Conservation (phyloP, 2,113 vertebrate genomes). For the Riparia riparia region DNA sequence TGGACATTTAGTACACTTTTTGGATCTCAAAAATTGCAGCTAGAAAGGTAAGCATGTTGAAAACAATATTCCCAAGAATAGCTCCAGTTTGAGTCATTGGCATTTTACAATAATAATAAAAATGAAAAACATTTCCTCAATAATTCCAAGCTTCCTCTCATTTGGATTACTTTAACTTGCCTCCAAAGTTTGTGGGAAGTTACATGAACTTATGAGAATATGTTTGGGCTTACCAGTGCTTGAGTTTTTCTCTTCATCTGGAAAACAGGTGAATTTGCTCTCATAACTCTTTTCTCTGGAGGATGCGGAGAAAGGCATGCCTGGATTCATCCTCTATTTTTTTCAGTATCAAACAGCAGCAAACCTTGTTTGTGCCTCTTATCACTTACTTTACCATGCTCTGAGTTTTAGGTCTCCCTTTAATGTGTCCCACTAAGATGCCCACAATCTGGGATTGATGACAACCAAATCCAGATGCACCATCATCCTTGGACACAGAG, state of each 20-base stretch:
- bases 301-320: not conserved
- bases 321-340: not conserved
- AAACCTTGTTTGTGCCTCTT: not conserved
- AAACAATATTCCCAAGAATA: not conserved
- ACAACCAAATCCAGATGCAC: not conserved
- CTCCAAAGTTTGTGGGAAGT: not conserved
- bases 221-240: not conserved
- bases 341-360: not conserved
- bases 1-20: not conserved
- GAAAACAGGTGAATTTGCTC: not conserved
- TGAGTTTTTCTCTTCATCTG: not conserved
- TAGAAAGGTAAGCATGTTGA: not conserved
- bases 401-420: not conserved
- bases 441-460: not conserved
- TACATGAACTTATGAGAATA: not conserved
- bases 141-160: slow-evolving; percentile 13
- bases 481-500: not conserved
- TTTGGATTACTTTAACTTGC: not conserved
- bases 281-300: not conserved
- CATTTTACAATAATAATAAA: slow-evolving; percentile 50
- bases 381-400: not conserved
- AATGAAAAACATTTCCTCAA: slow-evolving; percentile 54
- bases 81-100: not conserved
- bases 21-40: not conserved
- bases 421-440: not conserved